Evolutionary conservation across 2,888 invertebrate species (phyloP).

Genomic region (Odontocerum albicorne): DNA sequence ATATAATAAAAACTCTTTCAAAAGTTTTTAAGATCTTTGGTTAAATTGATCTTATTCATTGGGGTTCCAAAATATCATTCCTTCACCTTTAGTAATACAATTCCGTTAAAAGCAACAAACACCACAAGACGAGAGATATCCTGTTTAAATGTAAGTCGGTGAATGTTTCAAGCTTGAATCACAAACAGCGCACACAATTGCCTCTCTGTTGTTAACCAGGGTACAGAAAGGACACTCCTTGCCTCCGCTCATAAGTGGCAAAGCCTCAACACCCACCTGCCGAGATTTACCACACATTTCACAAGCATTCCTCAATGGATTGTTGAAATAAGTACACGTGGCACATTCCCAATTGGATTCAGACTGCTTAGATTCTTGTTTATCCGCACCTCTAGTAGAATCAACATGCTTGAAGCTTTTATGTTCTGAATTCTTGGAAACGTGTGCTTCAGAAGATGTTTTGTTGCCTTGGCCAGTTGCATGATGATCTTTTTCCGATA

Average conservation of each 20-base stretch:
- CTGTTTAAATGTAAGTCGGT: conserved; percentile 72
- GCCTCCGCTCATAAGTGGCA: conserved; percentile 71
- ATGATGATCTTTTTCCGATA: conserved; percentile 42
- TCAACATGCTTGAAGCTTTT: conserved; percentile 23
- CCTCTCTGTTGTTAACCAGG: conserved; percentile 69
- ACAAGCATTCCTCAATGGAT: conserved; percentile 58
- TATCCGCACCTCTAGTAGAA: neutral
- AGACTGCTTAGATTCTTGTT: conserved; percentile 1
- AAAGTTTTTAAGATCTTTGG: no score
- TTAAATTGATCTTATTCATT: no score
- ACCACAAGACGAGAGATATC: no score
- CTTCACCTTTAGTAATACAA: no score
- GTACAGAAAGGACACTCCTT: conserved; percentile 76
- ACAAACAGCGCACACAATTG: conserved; percentile 69
- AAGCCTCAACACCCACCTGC: conserved; percentile 58
- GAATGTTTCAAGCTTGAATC: conserved; percentile 68
- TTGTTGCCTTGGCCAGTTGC: conserved; percentile 22
- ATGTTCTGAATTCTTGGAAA: conserved; percentile 12
- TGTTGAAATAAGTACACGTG: conserved; percentile 72
- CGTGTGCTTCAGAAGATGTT: neutral
- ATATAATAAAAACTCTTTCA: no score
- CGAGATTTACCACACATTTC: conserved; percentile 76
- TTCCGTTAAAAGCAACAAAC: neutral
- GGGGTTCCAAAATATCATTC: no score
- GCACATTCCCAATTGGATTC: conserved; percentile 70